phyloP scores from a whole-genome alignment of 1,140 invertebrate species.

The Maconellicoccus hirsutus region DNA sequence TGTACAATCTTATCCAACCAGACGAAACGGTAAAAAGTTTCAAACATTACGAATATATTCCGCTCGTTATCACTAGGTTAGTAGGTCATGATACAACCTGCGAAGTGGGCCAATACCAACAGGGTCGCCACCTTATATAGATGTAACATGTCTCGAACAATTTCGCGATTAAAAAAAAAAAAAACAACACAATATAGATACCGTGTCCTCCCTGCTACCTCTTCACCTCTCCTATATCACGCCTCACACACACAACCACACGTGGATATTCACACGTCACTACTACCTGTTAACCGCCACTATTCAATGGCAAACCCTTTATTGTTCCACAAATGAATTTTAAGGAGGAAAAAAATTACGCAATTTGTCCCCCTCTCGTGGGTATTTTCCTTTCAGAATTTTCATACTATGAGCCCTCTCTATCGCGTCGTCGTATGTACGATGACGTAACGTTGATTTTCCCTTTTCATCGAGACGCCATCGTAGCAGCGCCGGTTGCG shows the following conservation, averaged over 20 bases:
- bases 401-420: too few species aligned
- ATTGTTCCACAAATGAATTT: too few species aligned
- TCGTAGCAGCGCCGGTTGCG: too few species aligned
- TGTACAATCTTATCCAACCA: too few species aligned
- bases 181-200: background rate
- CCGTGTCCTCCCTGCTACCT: background rate
- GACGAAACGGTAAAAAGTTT: background rate
- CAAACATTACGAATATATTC: background rate
- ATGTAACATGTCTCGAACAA: conserved; percentile 15
- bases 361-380: too few species aligned
- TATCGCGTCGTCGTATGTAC: too few species aligned
- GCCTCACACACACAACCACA: background rate
- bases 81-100: conserved; percentile 16
- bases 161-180: conserved; percentile 11
- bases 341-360: too few species aligned
- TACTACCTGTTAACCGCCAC: background rate
- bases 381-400: too few species aligned
- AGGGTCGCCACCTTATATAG: conserved; percentile 21
- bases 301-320: conserved; percentile 12
- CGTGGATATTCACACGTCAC: background rate
- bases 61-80: conserved; percentile 14
- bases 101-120: conserved; percentile 18
- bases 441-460: too few species aligned
- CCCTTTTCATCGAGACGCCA: too few species aligned
- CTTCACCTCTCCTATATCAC: too few species aligned